phyloP scores from a whole-genome alignment of 2,113 vertebrate genomes.

The Connochaetes taurinus region DNA sequence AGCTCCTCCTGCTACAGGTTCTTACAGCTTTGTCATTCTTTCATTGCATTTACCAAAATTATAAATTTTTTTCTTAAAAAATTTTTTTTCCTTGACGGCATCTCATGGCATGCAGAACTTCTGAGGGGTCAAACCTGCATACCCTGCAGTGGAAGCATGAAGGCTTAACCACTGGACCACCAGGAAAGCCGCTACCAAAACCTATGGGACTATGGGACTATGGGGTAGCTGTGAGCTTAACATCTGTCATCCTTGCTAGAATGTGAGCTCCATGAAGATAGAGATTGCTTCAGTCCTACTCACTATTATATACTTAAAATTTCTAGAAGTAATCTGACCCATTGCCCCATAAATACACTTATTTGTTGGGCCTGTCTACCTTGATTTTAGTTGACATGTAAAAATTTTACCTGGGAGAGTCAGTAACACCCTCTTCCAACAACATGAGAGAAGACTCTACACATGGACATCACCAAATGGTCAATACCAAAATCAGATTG shows the following conservation, averaged over 20 bases:
- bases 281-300: background rate
- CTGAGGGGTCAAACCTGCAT: background rate
- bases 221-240: background rate
- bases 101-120: background rate
- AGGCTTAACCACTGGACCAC: background rate
- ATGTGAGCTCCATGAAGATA: background rate
- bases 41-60: background rate
- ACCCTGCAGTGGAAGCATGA: background rate
- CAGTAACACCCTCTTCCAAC: background rate
- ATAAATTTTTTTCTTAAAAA: background rate
- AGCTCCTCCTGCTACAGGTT: background rate
- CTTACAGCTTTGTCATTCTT: background rate
- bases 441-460: background rate
- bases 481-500: background rate
- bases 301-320: background rate
- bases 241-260: background rate
- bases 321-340: background rate
- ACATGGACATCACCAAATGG: background rate
- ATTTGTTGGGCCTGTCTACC: background rate
- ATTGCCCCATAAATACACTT: background rate
- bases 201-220: background rate
- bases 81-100: background rate
- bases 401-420: background rate
- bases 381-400: background rate
- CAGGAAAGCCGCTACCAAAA: background rate